Evolutionary conservation across 2,888 invertebrate species (phyloP).

Genomic region (Folsomia manolachei): DNA sequence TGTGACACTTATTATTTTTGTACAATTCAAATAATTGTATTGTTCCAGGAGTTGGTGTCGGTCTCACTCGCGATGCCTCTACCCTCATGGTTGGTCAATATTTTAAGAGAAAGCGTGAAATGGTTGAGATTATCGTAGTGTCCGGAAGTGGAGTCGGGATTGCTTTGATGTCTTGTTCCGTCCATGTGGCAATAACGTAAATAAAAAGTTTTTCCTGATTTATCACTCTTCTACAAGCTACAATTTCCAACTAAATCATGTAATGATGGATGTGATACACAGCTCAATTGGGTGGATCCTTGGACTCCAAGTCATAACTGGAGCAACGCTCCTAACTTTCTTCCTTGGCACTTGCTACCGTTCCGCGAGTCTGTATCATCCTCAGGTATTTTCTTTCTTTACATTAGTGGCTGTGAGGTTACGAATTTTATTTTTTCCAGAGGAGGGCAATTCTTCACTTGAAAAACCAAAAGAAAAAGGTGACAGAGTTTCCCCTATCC

Average conservation of each 20-base stretch:
- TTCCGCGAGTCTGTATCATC: slow-evolving; percentile 76
- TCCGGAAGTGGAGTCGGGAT: slow-evolving; percentile 82
- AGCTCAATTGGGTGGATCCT: slow-evolving; percentile 78
- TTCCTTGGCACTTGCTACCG: slow-evolving; percentile 83
- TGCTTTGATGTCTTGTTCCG: slow-evolving; percentile 63
- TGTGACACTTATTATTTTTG: background rate
- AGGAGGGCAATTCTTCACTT: slow-evolving; percentile 80
- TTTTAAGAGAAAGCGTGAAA: slow-evolving; percentile 76
- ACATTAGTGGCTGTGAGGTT: no score
- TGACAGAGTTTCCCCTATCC: slow-evolving; percentile 52
- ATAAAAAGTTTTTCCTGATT: slow-evolving; percentile 3
- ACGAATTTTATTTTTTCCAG: slow-evolving; percentile 77
- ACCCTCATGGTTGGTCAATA: slow-evolving; percentile 87
- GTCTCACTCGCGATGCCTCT: slow-evolving; percentile 79
- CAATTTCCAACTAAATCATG: background rate
- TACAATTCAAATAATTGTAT: no score
- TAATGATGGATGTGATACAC: slow-evolving; percentile 12
- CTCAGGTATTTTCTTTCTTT: slow-evolving; percentile 70
- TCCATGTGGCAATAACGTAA: slow-evolving; percentile 43
- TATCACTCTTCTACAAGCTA: no score
- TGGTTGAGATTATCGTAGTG: slow-evolving; percentile 83
- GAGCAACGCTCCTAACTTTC: slow-evolving; percentile 75
- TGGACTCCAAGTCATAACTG: slow-evolving; percentile 81
- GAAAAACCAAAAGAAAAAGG: slow-evolving; percentile 81
- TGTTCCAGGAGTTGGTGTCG: slow-evolving; percentile 70